These are phyloP conservation scores for Diadumene lineata DNA, from an alignment of 92 coral and sea anemone species.

Conservation along the genomic window DNA sequence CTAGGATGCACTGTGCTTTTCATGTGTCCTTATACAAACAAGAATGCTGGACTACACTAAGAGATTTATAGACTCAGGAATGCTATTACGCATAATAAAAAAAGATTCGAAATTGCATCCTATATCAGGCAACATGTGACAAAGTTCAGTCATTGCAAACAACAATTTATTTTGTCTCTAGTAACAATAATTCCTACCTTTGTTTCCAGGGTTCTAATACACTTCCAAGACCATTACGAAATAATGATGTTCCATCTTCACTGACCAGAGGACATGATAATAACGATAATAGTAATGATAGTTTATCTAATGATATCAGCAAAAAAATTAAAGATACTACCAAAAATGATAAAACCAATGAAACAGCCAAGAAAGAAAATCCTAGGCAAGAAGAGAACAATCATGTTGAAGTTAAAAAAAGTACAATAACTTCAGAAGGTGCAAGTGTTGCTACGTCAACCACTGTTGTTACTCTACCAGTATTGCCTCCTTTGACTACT, in stretches of 20 bases:
- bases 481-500: slow-evolving; percentile 90
- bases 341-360: slow-evolving; percentile 16
- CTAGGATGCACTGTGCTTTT: no score
- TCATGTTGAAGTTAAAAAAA: slow-evolving; percentile 46
- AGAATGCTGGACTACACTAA: no score
- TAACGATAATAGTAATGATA: slow-evolving; percentile 38
- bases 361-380: slow-evolving; percentile 7
- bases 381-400: slow-evolving; percentile 37
- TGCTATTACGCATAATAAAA: no score
- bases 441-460: slow-evolving; percentile 76
- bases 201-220: slow-evolving; percentile 29
- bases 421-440: slow-evolving; percentile 75
- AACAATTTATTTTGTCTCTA: not conserved
- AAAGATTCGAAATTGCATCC: no score
- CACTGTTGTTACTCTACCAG: slow-evolving; percentile 52
- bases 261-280: slow-evolving; percentile 22
- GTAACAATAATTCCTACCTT: not conserved
- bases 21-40: no score
- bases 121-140: no score
- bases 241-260: slow-evolving; percentile 32
- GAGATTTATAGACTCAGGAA: no score
- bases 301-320: slow-evolving; percentile 26
- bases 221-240: slow-evolving; percentile 34
- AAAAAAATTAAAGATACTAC: slow-evolving; percentile 32
- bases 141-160: not conserved